Evolutionary conservation across 1,140 invertebrate genomes (phyloP).

Genomic region (Thaumatotibia leucotreta): DNA sequence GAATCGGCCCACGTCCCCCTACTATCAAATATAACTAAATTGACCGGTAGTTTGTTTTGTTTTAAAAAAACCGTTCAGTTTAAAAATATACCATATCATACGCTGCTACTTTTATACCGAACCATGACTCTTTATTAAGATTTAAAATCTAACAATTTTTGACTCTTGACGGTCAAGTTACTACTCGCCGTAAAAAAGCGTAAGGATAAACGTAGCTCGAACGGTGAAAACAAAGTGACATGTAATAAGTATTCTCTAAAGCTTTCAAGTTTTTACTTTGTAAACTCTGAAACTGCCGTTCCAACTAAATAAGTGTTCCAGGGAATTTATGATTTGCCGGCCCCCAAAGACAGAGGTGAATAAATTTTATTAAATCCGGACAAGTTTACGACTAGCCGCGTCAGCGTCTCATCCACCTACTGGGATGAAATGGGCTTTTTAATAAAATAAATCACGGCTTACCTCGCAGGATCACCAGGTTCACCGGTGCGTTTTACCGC

Average conservation of each 20-base stretch:
- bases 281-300: background rate
- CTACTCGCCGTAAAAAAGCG: too few species aligned
- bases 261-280: background rate
- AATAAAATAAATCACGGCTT: conserved; percentile 13
- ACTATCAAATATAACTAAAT: too few species aligned
- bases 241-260: background rate
- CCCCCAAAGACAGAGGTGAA: conserved; percentile 9
- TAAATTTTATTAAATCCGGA: conserved; percentile 15
- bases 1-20: too few species aligned
- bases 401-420: conserved; percentile 8
- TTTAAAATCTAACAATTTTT: too few species aligned
- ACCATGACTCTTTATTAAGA: too few species aligned
- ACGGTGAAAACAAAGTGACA: background rate
- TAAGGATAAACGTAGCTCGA: background rate
- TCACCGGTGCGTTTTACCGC: background rate
- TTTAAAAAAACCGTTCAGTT: too few species aligned
- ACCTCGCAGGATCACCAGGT: background rate
- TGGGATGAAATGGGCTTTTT: conserved; percentile 7
- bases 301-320: background rate
- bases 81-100: too few species aligned
- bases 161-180: too few species aligned
- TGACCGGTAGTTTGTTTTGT: too few species aligned
- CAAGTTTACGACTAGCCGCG: conserved; percentile 9
- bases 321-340: conserved; percentile 5
- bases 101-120: too few species aligned